phyloP scores from a whole-genome alignment of 2,888 invertebrate species.

The Drosophila nr. perissopoda region DNA sequence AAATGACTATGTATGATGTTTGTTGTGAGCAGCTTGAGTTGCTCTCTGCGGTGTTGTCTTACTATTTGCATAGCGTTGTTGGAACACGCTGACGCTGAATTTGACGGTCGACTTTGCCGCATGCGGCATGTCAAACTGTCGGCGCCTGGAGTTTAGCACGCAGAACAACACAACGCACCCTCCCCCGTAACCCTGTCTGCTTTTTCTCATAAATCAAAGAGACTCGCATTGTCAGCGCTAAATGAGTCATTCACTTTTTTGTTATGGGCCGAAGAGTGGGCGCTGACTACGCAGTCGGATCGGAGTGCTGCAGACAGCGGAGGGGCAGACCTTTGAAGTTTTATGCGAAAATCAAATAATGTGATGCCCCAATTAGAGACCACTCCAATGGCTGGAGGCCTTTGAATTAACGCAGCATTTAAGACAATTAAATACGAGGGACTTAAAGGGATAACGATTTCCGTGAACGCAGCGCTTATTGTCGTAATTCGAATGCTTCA shows the following conservation, averaged over 20 bases:
- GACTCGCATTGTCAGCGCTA: slow-evolving; percentile 58
- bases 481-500: slow-evolving; percentile 1
- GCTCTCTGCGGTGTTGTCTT: slow-evolving; percentile 35
- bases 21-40: slow-evolving; percentile 30
- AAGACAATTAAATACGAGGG: slow-evolving; percentile 32
- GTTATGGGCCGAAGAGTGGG: no score
- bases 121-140: slow-evolving; percentile 61
- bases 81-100: slow-evolving; percentile 6
- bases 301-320: no score
- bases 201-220: slow-evolving; percentile 57
- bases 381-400: slow-evolving; percentile 1
- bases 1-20: slow-evolving; percentile 3
- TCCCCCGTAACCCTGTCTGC: not conserved
- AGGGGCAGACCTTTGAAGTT: slow-evolving; percentile 52
- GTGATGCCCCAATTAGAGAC: slow-evolving; percentile 49
- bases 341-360: slow-evolving; percentile 48
- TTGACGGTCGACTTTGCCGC: slow-evolving; percentile 53
- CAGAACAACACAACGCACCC: slow-evolving; percentile 3
- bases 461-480: not conserved
- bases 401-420: slow-evolving; percentile 15
- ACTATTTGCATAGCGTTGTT: slow-evolving; percentile 50
- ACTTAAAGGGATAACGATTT: slow-evolving; percentile 25
- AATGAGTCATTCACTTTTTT: slow-evolving; percentile 61
- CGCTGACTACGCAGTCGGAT: not conserved
- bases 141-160: slow-evolving; percentile 49